A percentile compares a stretch with the other conserved stretches of the same genome.
phyloP scores from a whole-genome alignment of 2,113 vertebrate species.

The Hippotragus niger region DNA sequence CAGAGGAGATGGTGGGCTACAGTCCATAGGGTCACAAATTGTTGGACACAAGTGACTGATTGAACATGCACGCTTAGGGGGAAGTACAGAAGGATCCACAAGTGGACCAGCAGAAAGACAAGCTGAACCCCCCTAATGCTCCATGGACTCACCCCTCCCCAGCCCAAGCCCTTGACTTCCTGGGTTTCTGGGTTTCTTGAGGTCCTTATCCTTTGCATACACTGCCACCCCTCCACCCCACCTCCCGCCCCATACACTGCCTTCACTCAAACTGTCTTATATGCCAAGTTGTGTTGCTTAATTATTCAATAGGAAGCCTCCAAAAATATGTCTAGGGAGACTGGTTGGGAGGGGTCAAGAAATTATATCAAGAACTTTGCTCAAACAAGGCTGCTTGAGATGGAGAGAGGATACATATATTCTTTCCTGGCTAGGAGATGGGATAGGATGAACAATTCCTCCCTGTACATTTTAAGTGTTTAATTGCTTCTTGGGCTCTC shows the following conservation, averaged over 20 bases:
- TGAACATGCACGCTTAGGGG: background rate
- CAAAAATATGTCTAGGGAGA: background rate
- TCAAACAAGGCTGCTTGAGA: background rate
- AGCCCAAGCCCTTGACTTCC: background rate
- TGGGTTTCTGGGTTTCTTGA: background rate
- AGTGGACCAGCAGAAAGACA: background rate
- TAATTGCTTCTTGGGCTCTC: background rate
- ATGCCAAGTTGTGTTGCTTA: background rate
- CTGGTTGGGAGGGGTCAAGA: background rate
- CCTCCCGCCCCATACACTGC: background rate
- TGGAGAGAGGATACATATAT: background rate
- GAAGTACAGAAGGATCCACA: background rate
- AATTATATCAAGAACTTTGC: background rate
- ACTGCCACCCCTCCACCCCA: fast-evolving
- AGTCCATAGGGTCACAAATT: background rate
- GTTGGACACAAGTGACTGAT: background rate
- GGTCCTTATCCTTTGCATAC: background rate
- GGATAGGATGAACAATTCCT: background rate
- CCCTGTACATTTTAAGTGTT: background rate
- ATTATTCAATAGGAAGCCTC: background rate
- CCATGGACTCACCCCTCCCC: background rate
- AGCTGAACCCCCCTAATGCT: background rate
- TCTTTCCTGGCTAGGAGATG: background rate
- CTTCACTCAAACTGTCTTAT: background rate
- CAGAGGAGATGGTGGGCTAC: background rate